phyloP scores from a whole-genome alignment of 2,113 vertebrate genomes.

The Dicrurus megarhynchus region DNA sequence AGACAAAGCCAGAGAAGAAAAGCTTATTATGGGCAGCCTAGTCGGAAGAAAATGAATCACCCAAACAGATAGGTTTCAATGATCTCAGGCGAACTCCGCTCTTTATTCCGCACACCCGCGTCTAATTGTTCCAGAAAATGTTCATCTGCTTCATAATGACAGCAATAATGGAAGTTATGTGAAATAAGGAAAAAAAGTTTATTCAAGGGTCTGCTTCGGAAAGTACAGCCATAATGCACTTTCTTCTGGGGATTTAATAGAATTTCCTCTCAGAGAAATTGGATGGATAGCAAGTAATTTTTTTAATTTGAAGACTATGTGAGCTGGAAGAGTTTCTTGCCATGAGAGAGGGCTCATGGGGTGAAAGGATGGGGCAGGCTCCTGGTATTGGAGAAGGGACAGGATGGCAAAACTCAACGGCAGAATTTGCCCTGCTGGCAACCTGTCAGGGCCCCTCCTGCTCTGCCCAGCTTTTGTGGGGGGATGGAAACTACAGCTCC shows the following conservation, averaged over 20 bases:
- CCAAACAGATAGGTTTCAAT: constrained; percentile 78
- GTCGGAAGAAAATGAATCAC: constrained; percentile 82
- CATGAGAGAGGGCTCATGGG: not conserved
- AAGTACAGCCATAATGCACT: constrained; percentile 64
- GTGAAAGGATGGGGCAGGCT: not conserved
- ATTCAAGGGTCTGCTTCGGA: constrained; percentile 74
- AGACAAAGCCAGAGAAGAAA: constrained; percentile 79
- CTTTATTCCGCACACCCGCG: constrained; percentile 68
- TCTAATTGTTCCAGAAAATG: constrained; percentile 81
- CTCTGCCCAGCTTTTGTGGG: not conserved
- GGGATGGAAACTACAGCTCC: not conserved
- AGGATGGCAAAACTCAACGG: not conserved
- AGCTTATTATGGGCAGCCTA: constrained; percentile 79
- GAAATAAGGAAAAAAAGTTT: constrained; percentile 79
- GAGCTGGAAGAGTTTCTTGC: not conserved
- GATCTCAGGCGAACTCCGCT: constrained; percentile 72
- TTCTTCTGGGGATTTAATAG: constrained; percentile 75
- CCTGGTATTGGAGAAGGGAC: not conserved
- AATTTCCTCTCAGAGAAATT: constrained; percentile 72
- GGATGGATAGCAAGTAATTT: constrained; percentile 65
- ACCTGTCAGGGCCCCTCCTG: rapidly evolving
- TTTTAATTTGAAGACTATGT: not conserved
- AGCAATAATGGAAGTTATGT: constrained; percentile 74
- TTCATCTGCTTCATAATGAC: constrained; percentile 80
- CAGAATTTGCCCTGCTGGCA: not conserved